Evolutionary conservation across 2,113 vertebrate genomes (phyloP).

Genomic region (Agapornis roseicollis): DNA sequence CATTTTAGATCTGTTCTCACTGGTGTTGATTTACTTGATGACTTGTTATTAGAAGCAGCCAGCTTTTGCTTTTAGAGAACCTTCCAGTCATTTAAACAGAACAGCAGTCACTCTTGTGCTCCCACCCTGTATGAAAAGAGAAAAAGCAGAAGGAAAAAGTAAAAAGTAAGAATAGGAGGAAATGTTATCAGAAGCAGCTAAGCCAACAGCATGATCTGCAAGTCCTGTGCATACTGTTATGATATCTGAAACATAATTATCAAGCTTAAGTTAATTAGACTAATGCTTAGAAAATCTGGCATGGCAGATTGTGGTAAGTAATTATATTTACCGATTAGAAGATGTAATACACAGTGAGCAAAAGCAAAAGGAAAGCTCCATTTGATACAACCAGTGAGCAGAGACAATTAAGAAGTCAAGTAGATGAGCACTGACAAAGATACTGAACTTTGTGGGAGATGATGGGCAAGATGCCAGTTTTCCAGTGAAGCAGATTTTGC

Average conservation of each 20-base stretch:
- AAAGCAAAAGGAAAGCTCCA: conserved; percentile 63
- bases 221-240: conserved; percentile 56
- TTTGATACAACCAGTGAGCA: conserved; percentile 48
- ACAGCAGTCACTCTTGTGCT: not conserved
- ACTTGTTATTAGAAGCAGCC: conserved; percentile 27
- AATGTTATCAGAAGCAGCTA: conserved; percentile 57
- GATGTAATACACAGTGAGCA: conserved; percentile 66
- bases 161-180: conserved; percentile 34
- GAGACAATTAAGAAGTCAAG: conserved; percentile 53
- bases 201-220: conserved; percentile 56
- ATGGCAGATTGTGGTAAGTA: conserved; percentile 79
- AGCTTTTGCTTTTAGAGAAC: conserved; percentile 17
- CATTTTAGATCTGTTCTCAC: conserved; percentile 5
- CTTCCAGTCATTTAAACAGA: conserved; percentile 20
- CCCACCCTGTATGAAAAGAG: not conserved
- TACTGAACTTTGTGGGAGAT: conserved; percentile 18
- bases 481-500: conserved; percentile 37
- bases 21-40: conserved; percentile 12
- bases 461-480: not conserved
- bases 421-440: conserved; percentile 39
- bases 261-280: conserved; percentile 83
- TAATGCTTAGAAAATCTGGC: conserved; percentile 82
- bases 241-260: conserved; percentile 77
- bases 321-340: conserved; percentile 82
- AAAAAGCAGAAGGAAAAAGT: not conserved